phyloP scores from a whole-genome alignment of 2,113 vertebrate species.

The Natator depressus region DNA sequence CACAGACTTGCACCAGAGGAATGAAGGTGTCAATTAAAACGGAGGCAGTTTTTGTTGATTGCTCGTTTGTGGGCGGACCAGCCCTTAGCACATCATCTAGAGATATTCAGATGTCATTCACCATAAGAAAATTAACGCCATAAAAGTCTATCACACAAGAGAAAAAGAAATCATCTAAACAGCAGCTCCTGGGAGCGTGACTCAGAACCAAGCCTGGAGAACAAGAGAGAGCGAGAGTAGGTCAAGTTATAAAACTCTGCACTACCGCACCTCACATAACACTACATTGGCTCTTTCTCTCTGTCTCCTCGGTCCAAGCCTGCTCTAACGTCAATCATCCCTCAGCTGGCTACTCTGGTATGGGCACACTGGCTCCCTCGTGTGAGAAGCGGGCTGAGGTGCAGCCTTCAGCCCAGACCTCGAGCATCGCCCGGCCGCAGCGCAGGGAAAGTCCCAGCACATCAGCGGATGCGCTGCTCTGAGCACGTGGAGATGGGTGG shows the following conservation, averaged over 20 bases:
- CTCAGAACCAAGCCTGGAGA: background rate
- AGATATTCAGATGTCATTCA: background rate
- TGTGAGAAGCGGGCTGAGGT: background rate
- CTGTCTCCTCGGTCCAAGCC: too few species aligned
- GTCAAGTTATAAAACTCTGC: background rate
- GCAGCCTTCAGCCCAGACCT: background rate
- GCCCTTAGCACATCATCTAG: background rate
- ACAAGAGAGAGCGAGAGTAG: background rate
- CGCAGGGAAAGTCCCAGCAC: too few species aligned
- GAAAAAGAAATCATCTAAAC: background rate
- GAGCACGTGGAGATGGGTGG: background rate
- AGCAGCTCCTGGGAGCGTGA: background rate
- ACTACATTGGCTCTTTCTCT: too few species aligned
- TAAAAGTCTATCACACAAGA: background rate
- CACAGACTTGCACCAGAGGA: background rate
- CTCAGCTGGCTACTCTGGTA: background rate
- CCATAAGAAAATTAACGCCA: background rate
- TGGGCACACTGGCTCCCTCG: background rate
- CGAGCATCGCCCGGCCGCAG: too few species aligned
- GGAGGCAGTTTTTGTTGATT: background rate
- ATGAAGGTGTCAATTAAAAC: background rate
- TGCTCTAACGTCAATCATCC: background rate
- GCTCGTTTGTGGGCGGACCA: background rate
- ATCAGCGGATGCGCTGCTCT: background rate
- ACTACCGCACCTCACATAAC: too few species aligned